phyloP scores from a whole-genome alignment of 2,113 vertebrate genomes.

The Amphiprion ocellaris region DNA sequence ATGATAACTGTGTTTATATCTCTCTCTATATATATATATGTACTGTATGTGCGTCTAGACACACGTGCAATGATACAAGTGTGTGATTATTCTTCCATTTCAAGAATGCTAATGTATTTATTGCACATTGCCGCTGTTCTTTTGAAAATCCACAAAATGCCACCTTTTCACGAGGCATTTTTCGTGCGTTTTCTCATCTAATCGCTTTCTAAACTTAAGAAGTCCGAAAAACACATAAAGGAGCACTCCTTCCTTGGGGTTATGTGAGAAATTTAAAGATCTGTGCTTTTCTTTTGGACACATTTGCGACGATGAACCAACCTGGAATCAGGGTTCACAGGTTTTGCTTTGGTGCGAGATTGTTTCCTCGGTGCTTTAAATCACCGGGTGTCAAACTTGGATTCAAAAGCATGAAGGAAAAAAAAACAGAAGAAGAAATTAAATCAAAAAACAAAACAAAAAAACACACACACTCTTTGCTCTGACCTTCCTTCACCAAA shows the following conservation, averaged over 20 bases:
- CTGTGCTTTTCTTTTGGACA: too few species aligned
- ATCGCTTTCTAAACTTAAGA: not conserved
- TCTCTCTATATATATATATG: not conserved
- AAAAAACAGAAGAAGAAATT: not conserved
- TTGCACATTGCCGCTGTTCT: too few species aligned
- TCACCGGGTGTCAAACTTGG: conserved; percentile 39
- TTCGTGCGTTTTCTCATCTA: not conserved
- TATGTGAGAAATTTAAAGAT: too few species aligned
- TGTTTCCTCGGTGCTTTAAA: not conserved
- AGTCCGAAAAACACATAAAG: not conserved
- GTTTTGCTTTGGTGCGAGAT: not conserved
- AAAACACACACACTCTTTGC: conserved; percentile 28
- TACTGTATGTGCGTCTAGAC: not conserved
- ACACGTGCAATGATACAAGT: too few species aligned
- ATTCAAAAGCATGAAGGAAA: not conserved
- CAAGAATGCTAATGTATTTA: not conserved
- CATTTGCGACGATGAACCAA: too few species aligned
- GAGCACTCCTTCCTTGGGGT: not conserved
- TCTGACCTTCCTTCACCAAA: conserved; percentile 66
- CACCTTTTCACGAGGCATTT: not conserved
- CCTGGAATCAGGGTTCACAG: not conserved
- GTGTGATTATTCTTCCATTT: not conserved
- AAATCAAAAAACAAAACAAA: not conserved
- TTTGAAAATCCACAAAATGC: conserved; percentile 1
- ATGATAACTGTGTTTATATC: not conserved